phyloP scores from a whole-genome alignment of 2,797 vertebrate genomes.

The Silurus lanzhouensis region DNA sequence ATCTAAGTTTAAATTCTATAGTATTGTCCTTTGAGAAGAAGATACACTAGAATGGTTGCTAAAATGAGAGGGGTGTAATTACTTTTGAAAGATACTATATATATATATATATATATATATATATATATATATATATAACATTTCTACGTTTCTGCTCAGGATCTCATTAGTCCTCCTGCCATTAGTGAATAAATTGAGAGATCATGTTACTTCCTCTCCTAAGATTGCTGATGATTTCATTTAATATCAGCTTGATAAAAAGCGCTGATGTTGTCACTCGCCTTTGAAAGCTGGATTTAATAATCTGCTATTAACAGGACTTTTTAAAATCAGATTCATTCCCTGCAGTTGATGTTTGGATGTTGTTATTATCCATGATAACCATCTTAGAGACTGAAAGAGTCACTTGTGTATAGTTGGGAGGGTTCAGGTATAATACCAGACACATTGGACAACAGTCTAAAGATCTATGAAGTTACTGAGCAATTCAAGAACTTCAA shows the following conservation, averaged over 20 bases:
- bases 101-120: too few relatives aligned
- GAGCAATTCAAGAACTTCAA: too few relatives aligned
- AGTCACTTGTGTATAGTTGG: too few relatives aligned
- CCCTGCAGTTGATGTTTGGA: constrained; percentile 61
- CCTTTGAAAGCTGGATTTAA: background rate
- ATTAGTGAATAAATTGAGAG: background rate
- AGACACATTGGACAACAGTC: too few relatives aligned
- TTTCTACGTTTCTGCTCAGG: background rate
- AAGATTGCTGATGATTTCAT: constrained; percentile 40
- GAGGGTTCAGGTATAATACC: too few relatives aligned
- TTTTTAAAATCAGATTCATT: background rate
- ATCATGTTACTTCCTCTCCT: constrained; percentile 3
- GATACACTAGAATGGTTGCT: too few relatives aligned
- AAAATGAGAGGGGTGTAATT: too few relatives aligned
- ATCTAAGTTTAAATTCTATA: too few relatives aligned
- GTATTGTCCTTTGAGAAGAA: too few relatives aligned
- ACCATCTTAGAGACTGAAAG: background rate
- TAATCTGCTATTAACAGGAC: background rate
- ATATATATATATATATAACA: too few relatives aligned
- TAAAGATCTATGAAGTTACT: too few relatives aligned
- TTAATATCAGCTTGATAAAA: constrained; percentile 46
- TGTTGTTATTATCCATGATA: constrained; percentile 54
- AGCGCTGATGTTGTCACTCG: background rate
- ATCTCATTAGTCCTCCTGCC: constrained; percentile 13
- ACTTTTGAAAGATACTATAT: too few relatives aligned